These are phyloP conservation scores for Drosophila setosimentum DNA, from an alignment of 2,888 invertebrate genomes.

Conservation along the genomic window DNA sequence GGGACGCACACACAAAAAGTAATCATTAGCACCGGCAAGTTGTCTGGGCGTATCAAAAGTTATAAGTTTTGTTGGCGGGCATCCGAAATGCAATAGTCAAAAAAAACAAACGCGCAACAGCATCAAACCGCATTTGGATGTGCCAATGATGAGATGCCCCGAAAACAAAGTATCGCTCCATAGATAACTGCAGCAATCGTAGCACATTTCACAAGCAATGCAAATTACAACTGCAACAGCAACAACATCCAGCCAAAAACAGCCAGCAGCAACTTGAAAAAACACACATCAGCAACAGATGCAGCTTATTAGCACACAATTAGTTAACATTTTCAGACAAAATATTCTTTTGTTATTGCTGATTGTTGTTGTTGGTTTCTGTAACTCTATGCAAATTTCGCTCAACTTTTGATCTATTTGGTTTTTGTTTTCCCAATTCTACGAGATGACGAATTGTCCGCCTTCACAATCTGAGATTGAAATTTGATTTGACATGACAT, in stretches of 20 bases:
- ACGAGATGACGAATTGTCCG: slow-evolving; percentile 48
- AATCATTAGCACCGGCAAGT: slow-evolving; percentile 48
- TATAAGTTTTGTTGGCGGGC: slow-evolving; percentile 7
- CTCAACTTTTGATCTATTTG: slow-evolving; percentile 49
- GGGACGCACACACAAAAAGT: slow-evolving; percentile 25
- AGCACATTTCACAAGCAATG: slow-evolving; percentile 60
- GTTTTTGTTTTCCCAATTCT: slow-evolving; percentile 15
- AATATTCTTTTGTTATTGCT: slow-evolving; percentile 53
- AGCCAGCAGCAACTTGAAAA: slow-evolving; percentile 4
- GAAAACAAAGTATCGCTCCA: slow-evolving; percentile 59
- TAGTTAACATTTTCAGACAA: slow-evolving; percentile 48
- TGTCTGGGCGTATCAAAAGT: slow-evolving; percentile 42
- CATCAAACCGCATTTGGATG: slow-evolving; percentile 64
- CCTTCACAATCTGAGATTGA: slow-evolving; percentile 33
- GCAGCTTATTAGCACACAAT: slow-evolving; percentile 75
- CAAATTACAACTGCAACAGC: slow-evolving; percentile 25
- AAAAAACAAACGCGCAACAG: slow-evolving; percentile 31
- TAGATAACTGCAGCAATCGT: slow-evolving; percentile 42
- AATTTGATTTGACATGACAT: slow-evolving; percentile 48
- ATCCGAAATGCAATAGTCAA: slow-evolving; percentile 35
- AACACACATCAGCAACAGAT: slow-evolving; percentile 22
- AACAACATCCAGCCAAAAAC: slow-evolving; percentile 8
- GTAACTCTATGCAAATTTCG: slow-evolving; percentile 58
- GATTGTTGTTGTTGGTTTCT: slow-evolving; percentile 28
- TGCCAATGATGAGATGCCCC: slow-evolving; percentile 59